These are phyloP conservation scores for Falco peregrinus DNA, from an alignment of 2,797 vertebrate genomes.

Conservation along the genomic window DNA sequence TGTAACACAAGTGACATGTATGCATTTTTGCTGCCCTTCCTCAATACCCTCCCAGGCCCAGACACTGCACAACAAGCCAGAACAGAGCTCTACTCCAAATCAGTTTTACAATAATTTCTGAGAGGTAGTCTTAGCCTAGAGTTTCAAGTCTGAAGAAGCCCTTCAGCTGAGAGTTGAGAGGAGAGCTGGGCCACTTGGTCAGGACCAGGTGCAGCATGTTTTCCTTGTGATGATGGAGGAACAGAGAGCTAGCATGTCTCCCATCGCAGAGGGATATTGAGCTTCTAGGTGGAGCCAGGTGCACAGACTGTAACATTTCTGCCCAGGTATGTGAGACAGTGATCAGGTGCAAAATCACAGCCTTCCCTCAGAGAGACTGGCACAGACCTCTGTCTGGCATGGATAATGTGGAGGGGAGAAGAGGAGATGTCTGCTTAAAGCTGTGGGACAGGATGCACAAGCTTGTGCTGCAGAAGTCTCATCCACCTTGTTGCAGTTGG, in stretches of 20 bases:
- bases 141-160: neutral
- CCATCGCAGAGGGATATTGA: neutral
- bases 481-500: fast-evolving
- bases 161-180: neutral
- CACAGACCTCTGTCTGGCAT: neutral
- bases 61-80: neutral
- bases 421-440: neutral
- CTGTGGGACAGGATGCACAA: fast-evolving
- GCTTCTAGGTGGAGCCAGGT: neutral
- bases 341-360: neutral
- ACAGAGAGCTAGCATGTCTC: neutral
- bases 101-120: neutral
- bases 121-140: neutral
- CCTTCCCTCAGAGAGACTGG: neutral
- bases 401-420: fast-evolving
- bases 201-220: neutral
- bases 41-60: neutral
- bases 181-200: neutral
- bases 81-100: neutral
- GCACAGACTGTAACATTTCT: neutral
- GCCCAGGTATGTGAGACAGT: neutral
- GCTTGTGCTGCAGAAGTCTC: neutral
- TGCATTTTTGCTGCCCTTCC: neutral
- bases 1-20: neutral
- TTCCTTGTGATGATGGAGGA: neutral